These are phyloP conservation scores for Rhinoderma darwinii DNA, from an alignment of 2,113 vertebrate genomes.

Conservation along the genomic window DNA sequence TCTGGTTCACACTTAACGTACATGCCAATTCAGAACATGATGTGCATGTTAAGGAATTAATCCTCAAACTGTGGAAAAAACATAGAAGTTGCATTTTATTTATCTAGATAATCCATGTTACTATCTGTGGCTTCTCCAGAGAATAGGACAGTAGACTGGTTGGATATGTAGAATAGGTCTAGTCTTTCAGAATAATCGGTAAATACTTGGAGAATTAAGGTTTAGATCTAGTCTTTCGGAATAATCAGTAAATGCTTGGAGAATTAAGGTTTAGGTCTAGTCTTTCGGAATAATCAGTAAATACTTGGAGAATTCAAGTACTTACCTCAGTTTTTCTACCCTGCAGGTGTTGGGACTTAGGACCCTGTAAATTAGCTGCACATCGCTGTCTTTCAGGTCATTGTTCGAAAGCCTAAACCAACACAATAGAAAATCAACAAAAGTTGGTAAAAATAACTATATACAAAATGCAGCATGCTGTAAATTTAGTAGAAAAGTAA, in stretches of 20 bases:
- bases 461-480: too few species aligned
- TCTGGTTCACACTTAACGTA: background rate
- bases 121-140: background rate
- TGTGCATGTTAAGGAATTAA: background rate
- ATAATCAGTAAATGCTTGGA: background rate
- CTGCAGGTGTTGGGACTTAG: background rate
- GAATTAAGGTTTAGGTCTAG: too few species aligned
- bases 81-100: background rate
- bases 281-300: background rate
- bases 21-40: slow-evolving; percentile 12
- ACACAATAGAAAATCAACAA: background rate
- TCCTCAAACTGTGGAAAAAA: slow-evolving; percentile 26
- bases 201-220: too few species aligned
- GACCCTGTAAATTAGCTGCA: background rate
- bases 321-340: slow-evolving; percentile 43
- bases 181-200: background rate
- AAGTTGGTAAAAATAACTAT: too few species aligned
- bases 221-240: background rate
- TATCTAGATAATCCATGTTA: background rate
- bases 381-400: slow-evolving; percentile 2
- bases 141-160: background rate
- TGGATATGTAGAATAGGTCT: too few species aligned
- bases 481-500: too few species aligned
- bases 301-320: background rate
- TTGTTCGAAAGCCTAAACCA: slow-evolving; percentile 50